Conservation (phyloP, 2,113 vertebrate genomes). For the Emydura subglobosa region DNA sequence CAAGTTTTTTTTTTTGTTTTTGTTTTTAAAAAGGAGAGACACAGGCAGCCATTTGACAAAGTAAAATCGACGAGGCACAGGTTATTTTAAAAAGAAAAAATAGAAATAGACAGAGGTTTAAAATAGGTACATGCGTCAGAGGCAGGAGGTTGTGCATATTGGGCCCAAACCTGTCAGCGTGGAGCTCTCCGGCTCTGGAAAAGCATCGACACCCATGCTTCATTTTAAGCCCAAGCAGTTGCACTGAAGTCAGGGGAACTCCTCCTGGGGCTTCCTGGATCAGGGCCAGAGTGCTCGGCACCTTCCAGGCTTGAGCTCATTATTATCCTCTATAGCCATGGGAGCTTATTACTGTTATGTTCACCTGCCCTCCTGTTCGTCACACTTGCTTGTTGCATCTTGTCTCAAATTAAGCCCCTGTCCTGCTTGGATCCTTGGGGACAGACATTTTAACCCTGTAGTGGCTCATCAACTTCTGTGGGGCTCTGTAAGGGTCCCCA, state of each 20-base stretch:
- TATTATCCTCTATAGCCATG: not conserved
- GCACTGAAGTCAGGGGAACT: not conserved
- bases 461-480: not conserved
- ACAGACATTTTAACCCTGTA: not conserved
- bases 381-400: not conserved
- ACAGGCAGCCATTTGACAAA: rapidly evolving
- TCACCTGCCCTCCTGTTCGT: not conserved
- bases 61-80: not conserved
- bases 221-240: not conserved
- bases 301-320: not conserved
- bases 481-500: not conserved
- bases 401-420: not conserved
- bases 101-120: not conserved
- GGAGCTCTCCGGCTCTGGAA: not conserved
- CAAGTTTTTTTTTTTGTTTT: not conserved
- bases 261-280: not conserved
- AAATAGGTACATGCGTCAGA: not conserved
- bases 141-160: not conserved
- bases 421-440: not conserved
- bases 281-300: not conserved
- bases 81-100: not conserved
- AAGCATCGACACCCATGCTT: not conserved
- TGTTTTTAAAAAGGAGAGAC: not conserved
- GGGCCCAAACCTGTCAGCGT: not conserved
- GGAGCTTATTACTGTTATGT: not conserved